phyloP scores from a whole-genome alignment of 2,797 vertebrate genomes.

The Nothura maculosa region DNA sequence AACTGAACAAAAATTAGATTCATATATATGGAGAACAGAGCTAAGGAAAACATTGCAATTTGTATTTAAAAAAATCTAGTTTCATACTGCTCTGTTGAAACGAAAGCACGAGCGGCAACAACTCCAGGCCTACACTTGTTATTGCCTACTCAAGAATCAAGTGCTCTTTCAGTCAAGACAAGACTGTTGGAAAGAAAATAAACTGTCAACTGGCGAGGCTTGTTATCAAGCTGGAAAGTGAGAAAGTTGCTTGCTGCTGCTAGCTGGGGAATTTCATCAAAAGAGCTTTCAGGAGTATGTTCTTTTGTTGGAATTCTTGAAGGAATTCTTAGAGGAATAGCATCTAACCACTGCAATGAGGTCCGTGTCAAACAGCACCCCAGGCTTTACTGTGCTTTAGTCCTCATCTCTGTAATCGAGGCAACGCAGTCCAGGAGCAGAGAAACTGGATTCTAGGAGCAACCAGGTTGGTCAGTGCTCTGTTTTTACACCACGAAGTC shows the following conservation, averaged over 20 bases:
- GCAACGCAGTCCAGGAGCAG: background rate
- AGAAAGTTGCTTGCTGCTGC: slow-evolving; percentile 49
- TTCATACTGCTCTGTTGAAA: slow-evolving; percentile 63
- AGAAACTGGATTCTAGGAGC: background rate
- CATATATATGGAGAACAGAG: background rate
- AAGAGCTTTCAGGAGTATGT: slow-evolving; percentile 12
- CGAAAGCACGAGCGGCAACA: slow-evolving; percentile 66
- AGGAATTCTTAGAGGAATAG: background rate
- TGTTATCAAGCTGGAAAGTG: slow-evolving; percentile 61
- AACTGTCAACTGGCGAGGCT: slow-evolving; percentile 61
- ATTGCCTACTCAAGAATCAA: slow-evolving; percentile 72
- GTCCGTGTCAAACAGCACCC: background rate
- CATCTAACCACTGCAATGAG: background rate
- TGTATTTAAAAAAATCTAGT: slow-evolving; percentile 61
- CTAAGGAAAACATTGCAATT: slow-evolving; percentile 61
- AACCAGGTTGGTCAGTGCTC: background rate
- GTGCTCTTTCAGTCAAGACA: slow-evolving; percentile 65
- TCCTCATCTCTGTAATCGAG: background rate
- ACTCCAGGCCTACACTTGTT: slow-evolving; percentile 70
- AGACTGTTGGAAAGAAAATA: slow-evolving; percentile 69
- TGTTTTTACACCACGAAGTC: background rate
- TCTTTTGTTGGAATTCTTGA: background rate
- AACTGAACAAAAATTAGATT: slow-evolving; percentile 31
- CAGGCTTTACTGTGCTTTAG: background rate
- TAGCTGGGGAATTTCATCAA: slow-evolving; percentile 37